Evolutionary conservation across 2,888 invertebrate genomes (phyloP), one percentile per base, ranked within the genome.

Genomic region (Trimorus sp.): DNA sequence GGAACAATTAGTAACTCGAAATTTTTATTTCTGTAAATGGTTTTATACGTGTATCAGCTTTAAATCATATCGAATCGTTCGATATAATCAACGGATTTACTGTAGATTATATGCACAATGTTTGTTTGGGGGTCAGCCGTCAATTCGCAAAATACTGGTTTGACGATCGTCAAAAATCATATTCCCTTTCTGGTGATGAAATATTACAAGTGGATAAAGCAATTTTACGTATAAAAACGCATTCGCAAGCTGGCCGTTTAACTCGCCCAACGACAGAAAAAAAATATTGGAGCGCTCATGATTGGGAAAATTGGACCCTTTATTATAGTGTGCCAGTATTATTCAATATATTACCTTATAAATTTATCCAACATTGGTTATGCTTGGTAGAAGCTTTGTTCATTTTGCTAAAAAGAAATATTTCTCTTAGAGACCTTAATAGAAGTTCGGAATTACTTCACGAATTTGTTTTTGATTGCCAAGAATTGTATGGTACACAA

Each of bases 321-420:
- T 70, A 51, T 60, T 60, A 70, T 26, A 60, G 51, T 60, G n/a
- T 40, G 26, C 60, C 49, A 8, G 12, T 60, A n/a, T 70, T 70
- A 26, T 15, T 4, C 7, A 16, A 60, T n/a, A 8, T 70, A 9
- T 70, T 70, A 42, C 11, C 7, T 7, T 16, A 14, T 53, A 16
- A 53, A 12, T 66, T 53, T 11, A 16, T 51, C 15, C 37, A 65
- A 11, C 65, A 65, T 16, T 54, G 66, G 66, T 1, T 40, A n/a
- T 8, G 8, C n/a, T n/a, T n/a, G n/a, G n/a, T n/a, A n/a, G n/a
- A n/a, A n/a, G n/a, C n/a, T n/a, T n/a, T n/a, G n/a, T n/a, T n/a
- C 36, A 40, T 54, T 16, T 54, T 66, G n/a, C 54, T 54, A 16
- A 14, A 66, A n/a, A 12, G 12, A 40, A n/a, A 16, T 26, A 54